phyloP scores from a whole-genome alignment of 2,888 invertebrate genomes.

The Lypha dubia region DNA sequence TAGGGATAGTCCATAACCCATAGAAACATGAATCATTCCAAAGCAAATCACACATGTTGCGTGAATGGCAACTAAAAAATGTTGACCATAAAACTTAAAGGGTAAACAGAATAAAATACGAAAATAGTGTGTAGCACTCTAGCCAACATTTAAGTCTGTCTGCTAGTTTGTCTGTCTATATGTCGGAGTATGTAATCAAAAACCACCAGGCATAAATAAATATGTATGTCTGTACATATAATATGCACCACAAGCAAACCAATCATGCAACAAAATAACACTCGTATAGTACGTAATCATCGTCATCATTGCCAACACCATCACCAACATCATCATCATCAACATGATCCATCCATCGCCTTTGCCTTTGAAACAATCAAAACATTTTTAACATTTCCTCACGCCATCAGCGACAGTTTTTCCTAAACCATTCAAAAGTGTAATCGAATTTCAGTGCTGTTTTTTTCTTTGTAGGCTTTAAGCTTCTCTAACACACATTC shows the following conservation, averaged over 20 bases:
- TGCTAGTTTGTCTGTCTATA: not conserved
- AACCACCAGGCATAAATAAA: conserved; percentile 48
- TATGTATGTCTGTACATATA: no score
- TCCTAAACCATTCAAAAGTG: conserved; percentile 63
- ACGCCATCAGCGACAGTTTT: conserved; percentile 79
- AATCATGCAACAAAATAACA: conserved; percentile 63
- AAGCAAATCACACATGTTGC: conserved; percentile 35
- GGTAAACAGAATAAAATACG: conserved; percentile 11
- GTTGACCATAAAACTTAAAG: conserved; percentile 18
- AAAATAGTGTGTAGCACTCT: conserved; percentile 37
- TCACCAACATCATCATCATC: conserved; percentile 42
- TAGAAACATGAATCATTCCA: conserved; percentile 10
- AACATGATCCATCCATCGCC: conserved; percentile 63
- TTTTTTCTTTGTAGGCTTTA: conserved; percentile 14
- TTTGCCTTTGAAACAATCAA: conserved; percentile 76
- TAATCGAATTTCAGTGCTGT: conserved; percentile 67
- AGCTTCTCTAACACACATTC: conserved; percentile 47
- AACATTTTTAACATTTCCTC: conserved; percentile 82
- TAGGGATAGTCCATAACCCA: not conserved
- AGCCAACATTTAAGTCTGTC: conserved; percentile 40
- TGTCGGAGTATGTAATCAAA: conserved; percentile 57
- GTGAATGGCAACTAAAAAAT: conserved; percentile 4
- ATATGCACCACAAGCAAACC: conserved; percentile 41
- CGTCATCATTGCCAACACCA: conserved; percentile 56
- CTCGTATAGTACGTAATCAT: conserved; percentile 59